These are phyloP conservation scores for Amiota communis DNA, from an alignment of 2,888 invertebrate species.

Conservation along the genomic window DNA sequence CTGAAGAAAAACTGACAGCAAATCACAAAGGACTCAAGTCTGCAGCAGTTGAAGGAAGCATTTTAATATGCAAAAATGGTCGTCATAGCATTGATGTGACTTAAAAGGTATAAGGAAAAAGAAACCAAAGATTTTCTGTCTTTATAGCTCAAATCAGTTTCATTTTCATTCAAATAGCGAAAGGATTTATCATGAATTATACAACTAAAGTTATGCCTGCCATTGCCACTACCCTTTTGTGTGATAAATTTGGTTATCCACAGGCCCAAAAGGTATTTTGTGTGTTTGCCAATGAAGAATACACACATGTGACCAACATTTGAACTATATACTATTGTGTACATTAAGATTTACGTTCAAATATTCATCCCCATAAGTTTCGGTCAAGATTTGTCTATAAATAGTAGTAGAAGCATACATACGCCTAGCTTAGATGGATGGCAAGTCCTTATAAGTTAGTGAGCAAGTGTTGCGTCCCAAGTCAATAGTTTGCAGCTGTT, in stretches of 20 bases:
- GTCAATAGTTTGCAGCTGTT: slow-evolving; percentile 16
- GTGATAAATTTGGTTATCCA: slow-evolving; percentile 17
- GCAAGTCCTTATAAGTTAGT: not conserved
- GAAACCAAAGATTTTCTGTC: not conserved
- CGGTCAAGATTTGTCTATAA: slow-evolving; percentile 4
- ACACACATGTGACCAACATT: slow-evolving; percentile 10
- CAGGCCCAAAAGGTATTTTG: slow-evolving; percentile 19
- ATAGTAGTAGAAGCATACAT: not conserved
- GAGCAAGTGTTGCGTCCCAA: not conserved
- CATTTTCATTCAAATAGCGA: slow-evolving; percentile 61
- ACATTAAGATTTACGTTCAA: not conserved
- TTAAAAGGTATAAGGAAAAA: not conserved
- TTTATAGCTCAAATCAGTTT: slow-evolving; percentile 10
- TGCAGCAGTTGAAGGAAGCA: not conserved
- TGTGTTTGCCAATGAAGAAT: not conserved
- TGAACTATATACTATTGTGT: not conserved
- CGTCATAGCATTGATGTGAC: too few relatives aligned
- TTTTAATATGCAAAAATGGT: not conserved
- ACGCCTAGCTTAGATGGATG: not conserved
- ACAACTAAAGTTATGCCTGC: slow-evolving; percentile 27
- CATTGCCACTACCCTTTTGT: not conserved
- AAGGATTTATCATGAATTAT: slow-evolving; percentile 68
- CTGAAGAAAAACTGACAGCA: slow-evolving; percentile 21
- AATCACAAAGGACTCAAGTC: slow-evolving; percentile 22
- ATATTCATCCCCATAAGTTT: not conserved